A percentile compares a stretch with the other conserved stretches of the same genome.
These are phyloP conservation scores for Callospermophilus lateralis DNA, from an alignment of 2,113 vertebrate species.

Conservation along the genomic window DNA sequence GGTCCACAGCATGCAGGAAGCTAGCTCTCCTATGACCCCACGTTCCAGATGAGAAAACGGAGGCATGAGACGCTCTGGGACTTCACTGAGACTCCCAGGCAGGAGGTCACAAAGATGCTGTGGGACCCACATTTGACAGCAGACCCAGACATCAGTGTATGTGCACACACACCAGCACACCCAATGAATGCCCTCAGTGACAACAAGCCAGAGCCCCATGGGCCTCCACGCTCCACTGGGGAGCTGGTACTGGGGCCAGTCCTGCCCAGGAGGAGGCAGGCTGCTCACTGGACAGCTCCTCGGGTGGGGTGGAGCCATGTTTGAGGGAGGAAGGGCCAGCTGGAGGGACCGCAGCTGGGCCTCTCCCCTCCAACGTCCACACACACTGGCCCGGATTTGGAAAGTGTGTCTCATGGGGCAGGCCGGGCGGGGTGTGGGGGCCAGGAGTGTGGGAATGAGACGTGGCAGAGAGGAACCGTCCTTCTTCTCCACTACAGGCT, in stretches of 20 bases:
- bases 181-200: too few species aligned
- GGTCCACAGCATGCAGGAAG: too few species aligned
- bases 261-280: not conserved
- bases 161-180: too few species aligned
- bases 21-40: too few species aligned
- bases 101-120: too few species aligned
- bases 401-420: conserved; percentile 57
- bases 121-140: too few species aligned
- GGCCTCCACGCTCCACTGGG: not conserved
- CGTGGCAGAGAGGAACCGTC: conserved; percentile 1
- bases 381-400: not conserved
- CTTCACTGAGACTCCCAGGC: too few species aligned
- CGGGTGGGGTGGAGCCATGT: not conserved
- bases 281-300: not conserved
- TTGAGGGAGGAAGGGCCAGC: not conserved
- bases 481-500: fast-evolving
- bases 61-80: too few species aligned
- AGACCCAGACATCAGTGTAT: too few species aligned
- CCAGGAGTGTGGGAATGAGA: conserved; percentile 43
- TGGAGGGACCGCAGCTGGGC: not conserved
- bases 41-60: too few species aligned
- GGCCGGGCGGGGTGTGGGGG: not conserved
- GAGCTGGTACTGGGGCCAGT: not conserved
- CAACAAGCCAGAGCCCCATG: not conserved
- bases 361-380: not conserved